Base-by-base conservation (phyloP, 2,797 vertebrate genomes). In the Bradypodion pumilum region DNA sequence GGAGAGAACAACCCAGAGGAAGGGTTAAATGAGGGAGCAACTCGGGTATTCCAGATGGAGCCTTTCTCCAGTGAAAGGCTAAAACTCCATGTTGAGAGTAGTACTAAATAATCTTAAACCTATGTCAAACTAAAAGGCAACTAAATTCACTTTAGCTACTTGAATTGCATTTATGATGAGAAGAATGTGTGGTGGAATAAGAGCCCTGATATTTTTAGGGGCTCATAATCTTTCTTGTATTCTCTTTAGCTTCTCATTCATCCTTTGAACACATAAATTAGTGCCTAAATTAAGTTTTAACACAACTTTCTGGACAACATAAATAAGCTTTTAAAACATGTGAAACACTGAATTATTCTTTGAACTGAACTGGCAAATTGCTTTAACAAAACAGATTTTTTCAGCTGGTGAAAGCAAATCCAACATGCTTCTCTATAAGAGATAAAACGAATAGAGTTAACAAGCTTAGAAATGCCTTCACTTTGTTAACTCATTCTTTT, bases 401-500 rank as follows among this genome's bases (percentile, higher is more conserved):
- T 81, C 16, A 35, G 13, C 81, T 76, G 32, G 6, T 88, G 5
- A 0, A 74, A 80, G 5, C 74, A 80, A 40, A 5, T 79, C 83
- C 42, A 29, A 25, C 69, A 66, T 25, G 87, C 40, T 25, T 74
- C 10, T 15, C 52, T 29, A 25, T 88, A 23, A 86, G 84, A 87
- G 75, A 73, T 27, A 84, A 37, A 76, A 49, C 46, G 8, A 23
- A 25, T 27, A 59, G 1, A 37, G 13, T 59, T 89, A 27, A 80
- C 46, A 87, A 75, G 25, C 72, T 0, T 77, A 76, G 79, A 85
- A 91, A 82, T n/a, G 27, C 2, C 29, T 83, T 78, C 25, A 4
- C 37, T 60, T 52, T 70, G 49, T 86, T 82, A 80, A 68, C 83
- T 74, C 5, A 65, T 75, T 1, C 19, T 13, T 27, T 42, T 92